phyloP scores from a whole-genome alignment of 1,140 invertebrate species.

The Drosophila pseudoananassae region DNA sequence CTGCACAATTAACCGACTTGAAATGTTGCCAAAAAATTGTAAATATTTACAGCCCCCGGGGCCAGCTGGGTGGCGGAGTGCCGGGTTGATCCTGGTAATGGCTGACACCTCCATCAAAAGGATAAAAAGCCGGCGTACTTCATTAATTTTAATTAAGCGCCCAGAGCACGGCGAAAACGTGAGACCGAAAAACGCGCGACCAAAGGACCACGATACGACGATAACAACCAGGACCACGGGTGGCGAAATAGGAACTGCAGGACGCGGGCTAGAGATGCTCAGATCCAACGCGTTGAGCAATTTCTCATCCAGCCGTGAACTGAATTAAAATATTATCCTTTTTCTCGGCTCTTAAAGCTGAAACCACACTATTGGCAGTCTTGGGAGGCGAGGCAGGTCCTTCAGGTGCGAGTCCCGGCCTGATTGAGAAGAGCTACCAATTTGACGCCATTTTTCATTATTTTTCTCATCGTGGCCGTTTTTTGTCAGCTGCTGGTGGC shows the following conservation, averaged over 20 bases:
- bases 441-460: too few relatives aligned
- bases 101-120: slow-evolving; percentile 57
- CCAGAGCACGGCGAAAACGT: slow-evolving; percentile 66
- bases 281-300: not conserved
- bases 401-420: too few relatives aligned
- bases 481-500: not conserved
- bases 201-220: slow-evolving; percentile 17
- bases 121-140: slow-evolving; percentile 75
- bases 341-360: too few relatives aligned
- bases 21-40: slow-evolving; percentile 62
- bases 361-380: too few relatives aligned
- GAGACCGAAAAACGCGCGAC: slow-evolving; percentile 28
- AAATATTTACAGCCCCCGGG: slow-evolving; percentile 60
- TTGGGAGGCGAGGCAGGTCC: too few relatives aligned
- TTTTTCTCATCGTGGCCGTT: not conserved
- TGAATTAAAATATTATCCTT: not conserved
- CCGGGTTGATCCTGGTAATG: slow-evolving; percentile 31
- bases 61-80: not conserved
- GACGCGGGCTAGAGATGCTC: slow-evolving; percentile 1
- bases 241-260: slow-evolving; percentile 21
- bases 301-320: not conserved
- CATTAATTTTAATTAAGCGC: slow-evolving; percentile 79
- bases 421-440: too few relatives aligned
- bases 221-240: slow-evolving; percentile 2
- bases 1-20: slow-evolving; percentile 68